These are phyloP conservation scores for Pseudococcus viburni DNA, from an alignment of 2,888 invertebrate genomes.

Conservation along the genomic window DNA sequence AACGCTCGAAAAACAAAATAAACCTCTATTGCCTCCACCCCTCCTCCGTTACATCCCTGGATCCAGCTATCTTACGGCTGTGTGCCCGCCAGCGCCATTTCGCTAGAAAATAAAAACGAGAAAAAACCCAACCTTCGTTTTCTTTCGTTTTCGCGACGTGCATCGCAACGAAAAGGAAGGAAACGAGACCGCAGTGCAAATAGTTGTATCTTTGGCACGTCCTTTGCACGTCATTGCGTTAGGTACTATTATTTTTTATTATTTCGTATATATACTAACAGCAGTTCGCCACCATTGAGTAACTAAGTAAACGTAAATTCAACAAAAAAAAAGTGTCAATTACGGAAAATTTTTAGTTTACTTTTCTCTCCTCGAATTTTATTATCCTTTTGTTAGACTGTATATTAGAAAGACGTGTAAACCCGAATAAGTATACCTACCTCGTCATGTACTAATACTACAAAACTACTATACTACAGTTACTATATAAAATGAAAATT, in stretches of 20 bases:
- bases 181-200: slow-evolving; percentile 3
- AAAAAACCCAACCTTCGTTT: not conserved
- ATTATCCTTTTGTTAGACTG: slow-evolving; percentile 2
- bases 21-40: too few relatives aligned
- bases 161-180: not conserved
- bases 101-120: not conserved
- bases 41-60: too few relatives aligned
- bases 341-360: slow-evolving; percentile 45
- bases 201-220: slow-evolving; percentile 20
- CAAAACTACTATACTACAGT: not conserved
- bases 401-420: slow-evolving; percentile 10
- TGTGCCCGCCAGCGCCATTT: not conserved
- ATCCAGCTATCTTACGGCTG: slow-evolving; percentile 4
- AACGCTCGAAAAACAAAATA: too few relatives aligned
- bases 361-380: slow-evolving; percentile 5
- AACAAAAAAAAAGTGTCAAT: slow-evolving; percentile 55
- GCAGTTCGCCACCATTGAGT: not conserved
- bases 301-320: slow-evolving; percentile 28
- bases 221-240: slow-evolving; percentile 42
- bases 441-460: not conserved
- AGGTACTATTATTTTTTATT: slow-evolving; percentile 37
- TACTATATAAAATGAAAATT: slow-evolving; percentile 18
- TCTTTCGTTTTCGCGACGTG: slow-evolving; percentile 8
- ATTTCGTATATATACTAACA: slow-evolving; percentile 35
- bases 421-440: slow-evolving; percentile 1